Conservation (phyloP, 1,140 invertebrate genomes). For the Pogonomyrmex californicus region DNA sequence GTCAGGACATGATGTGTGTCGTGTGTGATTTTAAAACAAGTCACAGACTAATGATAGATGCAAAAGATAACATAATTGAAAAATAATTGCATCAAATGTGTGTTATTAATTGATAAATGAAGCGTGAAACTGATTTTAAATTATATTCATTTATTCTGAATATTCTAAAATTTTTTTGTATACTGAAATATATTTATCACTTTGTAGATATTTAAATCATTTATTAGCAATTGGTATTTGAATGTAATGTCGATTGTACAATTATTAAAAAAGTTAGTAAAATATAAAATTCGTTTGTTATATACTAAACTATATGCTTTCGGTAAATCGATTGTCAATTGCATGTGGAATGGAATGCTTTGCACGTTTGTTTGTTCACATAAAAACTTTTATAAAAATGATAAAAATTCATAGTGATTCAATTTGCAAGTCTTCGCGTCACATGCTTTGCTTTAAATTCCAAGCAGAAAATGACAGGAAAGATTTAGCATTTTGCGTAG, state of each 20-base stretch:
- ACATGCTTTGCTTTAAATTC: conserved; percentile 1
- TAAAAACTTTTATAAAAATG: not conserved
- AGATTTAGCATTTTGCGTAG: not conserved
- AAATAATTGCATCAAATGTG: no score
- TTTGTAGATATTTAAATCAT: conserved; percentile 2
- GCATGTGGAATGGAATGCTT: conserved; percentile 34
- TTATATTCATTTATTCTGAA: no score
- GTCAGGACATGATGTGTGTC: no score
- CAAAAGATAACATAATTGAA: no score
- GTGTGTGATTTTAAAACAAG: no score
- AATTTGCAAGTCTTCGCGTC: not conserved
- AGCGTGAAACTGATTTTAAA: no score
- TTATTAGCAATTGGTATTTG: not conserved
- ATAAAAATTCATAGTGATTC: not conserved
- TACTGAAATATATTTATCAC: not conserved
- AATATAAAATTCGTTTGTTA: no score
- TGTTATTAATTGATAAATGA: no score
- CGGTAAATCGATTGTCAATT: conserved; percentile 3
- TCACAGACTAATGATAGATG: no score
- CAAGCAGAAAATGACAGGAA: not conserved
- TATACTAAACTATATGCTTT: not conserved
- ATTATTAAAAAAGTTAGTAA: not conserved
- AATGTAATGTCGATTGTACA: not conserved
- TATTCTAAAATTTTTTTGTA: no score
- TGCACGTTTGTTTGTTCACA: not conserved